A percentile compares a stretch with the other conserved stretches of the same genome.
Evolutionary conservation across 2,888 invertebrate genomes (phyloP).

Genomic region (Netelia melanura): DNA sequence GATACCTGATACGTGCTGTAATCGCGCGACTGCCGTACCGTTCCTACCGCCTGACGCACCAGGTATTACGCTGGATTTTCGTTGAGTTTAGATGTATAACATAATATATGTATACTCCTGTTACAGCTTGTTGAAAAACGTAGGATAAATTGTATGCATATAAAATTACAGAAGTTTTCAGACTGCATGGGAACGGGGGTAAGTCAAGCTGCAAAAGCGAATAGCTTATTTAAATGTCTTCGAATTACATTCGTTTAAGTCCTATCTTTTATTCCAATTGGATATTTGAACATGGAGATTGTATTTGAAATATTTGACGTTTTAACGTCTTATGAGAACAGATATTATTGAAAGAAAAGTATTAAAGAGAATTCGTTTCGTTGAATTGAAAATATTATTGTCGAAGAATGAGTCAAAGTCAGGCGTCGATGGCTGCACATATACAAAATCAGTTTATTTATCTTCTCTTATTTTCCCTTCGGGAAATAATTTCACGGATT

Average conservation of each 20-base stretch:
- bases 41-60: conserved; percentile 56
- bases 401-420: no score
- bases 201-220: conserved; percentile 4
- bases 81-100: not conserved
- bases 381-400: no score
- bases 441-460: not conserved
- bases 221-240: conserved; percentile 4
- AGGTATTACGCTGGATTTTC: conserved; percentile 25
- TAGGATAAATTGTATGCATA: not conserved
- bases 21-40: conserved; percentile 74
- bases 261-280: not conserved
- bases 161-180: conserved; percentile 5
- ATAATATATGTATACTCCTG: conserved; percentile 34
- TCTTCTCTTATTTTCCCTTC: not conserved
- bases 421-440: not conserved
- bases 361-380: no score
- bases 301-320: no score
- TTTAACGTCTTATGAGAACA: no score
- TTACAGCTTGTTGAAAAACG: conserved; percentile 1
- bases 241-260: not conserved
- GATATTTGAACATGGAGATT: not conserved
- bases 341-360: no score
- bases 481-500: conserved; percentile 19
- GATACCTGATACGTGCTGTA: conserved; percentile 80
- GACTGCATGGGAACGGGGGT: conserved; percentile 1